phyloP scores from a whole-genome alignment of 2,113 vertebrate species.

The Eidolon helvum region DNA sequence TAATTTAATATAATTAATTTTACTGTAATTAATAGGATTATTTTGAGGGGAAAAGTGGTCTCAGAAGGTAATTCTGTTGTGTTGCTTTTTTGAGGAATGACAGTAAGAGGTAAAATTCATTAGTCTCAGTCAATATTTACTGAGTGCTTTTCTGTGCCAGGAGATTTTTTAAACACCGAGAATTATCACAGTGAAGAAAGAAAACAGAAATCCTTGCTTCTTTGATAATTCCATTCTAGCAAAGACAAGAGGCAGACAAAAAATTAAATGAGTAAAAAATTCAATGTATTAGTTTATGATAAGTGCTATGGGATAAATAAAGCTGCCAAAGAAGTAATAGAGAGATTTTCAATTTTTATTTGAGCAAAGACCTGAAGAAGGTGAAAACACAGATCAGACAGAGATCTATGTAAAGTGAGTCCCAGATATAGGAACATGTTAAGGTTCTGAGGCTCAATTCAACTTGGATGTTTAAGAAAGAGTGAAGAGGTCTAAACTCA shows the following conservation, averaged over 20 bases:
- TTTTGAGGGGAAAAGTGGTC: not conserved
- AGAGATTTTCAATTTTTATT: not conserved
- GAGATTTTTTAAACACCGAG: not conserved
- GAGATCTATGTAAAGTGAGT: not conserved
- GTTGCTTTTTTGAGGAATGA: not conserved
- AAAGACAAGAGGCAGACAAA: not conserved
- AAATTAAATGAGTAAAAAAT: not conserved
- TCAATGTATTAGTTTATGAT: not conserved
- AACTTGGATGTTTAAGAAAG: not conserved
- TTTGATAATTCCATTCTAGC: not conserved
- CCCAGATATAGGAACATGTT: fast-evolving
- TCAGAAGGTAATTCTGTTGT: not conserved
- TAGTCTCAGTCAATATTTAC: not conserved
- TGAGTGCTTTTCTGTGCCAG: not conserved
- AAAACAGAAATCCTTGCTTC: not conserved
- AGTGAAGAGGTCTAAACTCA: fast-evolving
- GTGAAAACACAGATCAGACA: not conserved
- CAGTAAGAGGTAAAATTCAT: not conserved
- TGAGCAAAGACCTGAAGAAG: not conserved
- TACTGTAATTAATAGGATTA: not conserved
- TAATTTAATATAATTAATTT: not conserved
- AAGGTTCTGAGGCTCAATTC: not conserved
- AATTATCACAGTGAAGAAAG: not conserved
- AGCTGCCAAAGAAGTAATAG: not conserved
- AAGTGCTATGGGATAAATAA: not conserved